Evolutionary conservation across 1,140 invertebrate genomes (phyloP), one percentile per base, ranked within the genome.

Genomic region (Maconellicoccus hirsutus): DNA sequence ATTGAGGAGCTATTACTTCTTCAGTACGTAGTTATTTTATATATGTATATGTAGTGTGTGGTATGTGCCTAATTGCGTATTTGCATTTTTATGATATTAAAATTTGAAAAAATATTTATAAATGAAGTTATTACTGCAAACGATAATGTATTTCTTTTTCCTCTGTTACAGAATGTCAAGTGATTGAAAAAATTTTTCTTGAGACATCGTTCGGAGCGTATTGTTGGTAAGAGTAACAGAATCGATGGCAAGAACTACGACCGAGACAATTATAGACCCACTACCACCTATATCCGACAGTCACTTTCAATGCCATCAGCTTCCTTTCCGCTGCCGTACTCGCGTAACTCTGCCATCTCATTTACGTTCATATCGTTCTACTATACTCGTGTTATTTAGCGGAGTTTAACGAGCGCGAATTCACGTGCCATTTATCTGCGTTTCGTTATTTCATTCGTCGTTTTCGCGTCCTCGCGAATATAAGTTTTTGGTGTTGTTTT

Each of bases 231-330:
- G 6, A 19, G n/a, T 16, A 52, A 4, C 6, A 52, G 42, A 52
- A 52, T 52, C 42, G 42, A 52, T 52, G 42, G 42, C 42, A 52
- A 52, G n/a, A 16, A 52, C 42, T 19, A 19, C 42, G n/a, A 16
- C 42, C 12, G 42, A 19, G 42, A 25, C 61, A 66, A 26, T 19
- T 16, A 16, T 19, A 66, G 61, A 10, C 10, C 16, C 61, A 16
- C 25, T 26, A 66, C 22, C 61, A 25, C 10, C 19, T 26, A 66
- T 66, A 23, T 25, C 25, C 61, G 25, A 66, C 16, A 66, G 21
- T 66, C 61, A 26, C 61, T 66, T 66, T 66, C 61, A 66, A 66
- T 66, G 61, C 61, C 61, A 66, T 66, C 61, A 26, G 61, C 61
- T 66, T 66, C 25, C 21, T 26, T 66, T 25, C 61, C 25, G 61